A percentile compares a stretch with the other conserved stretches of the same genome.
phyloP scores from a whole-genome alignment of 1,140 invertebrate species.

The Brachionus sp. region DNA sequence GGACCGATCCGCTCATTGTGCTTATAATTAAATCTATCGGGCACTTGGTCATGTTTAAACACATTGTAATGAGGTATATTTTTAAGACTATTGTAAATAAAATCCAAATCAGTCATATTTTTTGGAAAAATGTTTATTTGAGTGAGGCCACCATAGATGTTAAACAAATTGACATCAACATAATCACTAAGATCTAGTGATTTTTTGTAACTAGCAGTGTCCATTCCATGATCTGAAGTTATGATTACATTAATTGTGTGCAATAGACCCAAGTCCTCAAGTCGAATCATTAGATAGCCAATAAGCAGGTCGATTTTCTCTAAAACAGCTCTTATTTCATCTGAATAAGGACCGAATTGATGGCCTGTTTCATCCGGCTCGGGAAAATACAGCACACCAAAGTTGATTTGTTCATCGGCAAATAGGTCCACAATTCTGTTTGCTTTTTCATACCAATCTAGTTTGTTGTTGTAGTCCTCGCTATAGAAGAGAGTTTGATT shows the following conservation, averaged over 20 bases:
- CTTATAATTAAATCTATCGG: background rate
- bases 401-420: constrained; percentile 62
- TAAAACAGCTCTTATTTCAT: constrained; percentile 51
- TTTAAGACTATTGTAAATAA: constrained; percentile 21
- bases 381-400: constrained; percentile 71
- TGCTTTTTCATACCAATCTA: constrained; percentile 63
- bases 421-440: constrained; percentile 69
- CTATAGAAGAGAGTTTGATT: constrained; percentile 20
- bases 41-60: constrained; percentile 15
- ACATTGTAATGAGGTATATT: constrained; percentile 34
- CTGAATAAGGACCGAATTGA: constrained; percentile 53
- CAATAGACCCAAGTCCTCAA: constrained; percentile 57
- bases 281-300: background rate
- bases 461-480: constrained; percentile 54
- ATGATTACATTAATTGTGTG: constrained; percentile 68
- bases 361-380: constrained; percentile 67
- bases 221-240: constrained; percentile 73
- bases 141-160: constrained; percentile 53
- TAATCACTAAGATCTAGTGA: constrained; percentile 66
- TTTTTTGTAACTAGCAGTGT: constrained; percentile 58
- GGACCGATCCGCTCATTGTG: background rate
- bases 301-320: constrained; percentile 43
- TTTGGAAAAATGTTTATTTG: constrained; percentile 54
- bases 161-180: constrained; percentile 61
- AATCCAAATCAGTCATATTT: constrained; percentile 9